Percentiles rank a stretch among this genome's conserved stretches.
Evolutionary conservation across 2,888 invertebrate species (phyloP).

Genomic region (Acleris laterana): DNA sequence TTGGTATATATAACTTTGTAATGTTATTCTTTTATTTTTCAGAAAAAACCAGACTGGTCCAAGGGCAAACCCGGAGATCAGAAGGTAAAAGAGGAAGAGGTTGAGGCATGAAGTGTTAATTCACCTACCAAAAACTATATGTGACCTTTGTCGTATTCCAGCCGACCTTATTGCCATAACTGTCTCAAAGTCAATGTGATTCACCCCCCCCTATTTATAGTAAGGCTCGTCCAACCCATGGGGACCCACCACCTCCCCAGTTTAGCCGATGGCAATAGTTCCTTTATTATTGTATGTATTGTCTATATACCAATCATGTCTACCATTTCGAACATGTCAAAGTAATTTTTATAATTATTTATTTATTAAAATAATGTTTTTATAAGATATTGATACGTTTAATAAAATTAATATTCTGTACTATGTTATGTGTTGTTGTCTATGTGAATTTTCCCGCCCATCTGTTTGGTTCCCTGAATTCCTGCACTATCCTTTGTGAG

Average conservation of each 20-base stretch:
- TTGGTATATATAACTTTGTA: slow-evolving; percentile 22
- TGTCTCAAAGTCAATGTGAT: slow-evolving; percentile 67
- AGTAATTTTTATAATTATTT: slow-evolving; percentile 71
- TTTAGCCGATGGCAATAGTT: slow-evolving; percentile 49
- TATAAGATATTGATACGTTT: slow-evolving; percentile 77
- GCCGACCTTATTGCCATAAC: slow-evolving; percentile 61
- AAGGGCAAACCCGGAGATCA: slow-evolving; percentile 95
- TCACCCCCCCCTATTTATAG: slow-evolving; percentile 48
- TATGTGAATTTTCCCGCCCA: slow-evolving; percentile 47
- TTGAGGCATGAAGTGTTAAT: slow-evolving; percentile 90
- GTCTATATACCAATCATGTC: slow-evolving; percentile 59
- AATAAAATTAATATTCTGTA: slow-evolving; percentile 82
- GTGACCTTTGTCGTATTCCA: slow-evolving; percentile 68
- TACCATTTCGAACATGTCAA: slow-evolving; percentile 66
- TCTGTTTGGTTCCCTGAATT: slow-evolving; percentile 3
- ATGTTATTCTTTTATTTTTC: slow-evolving; percentile 73
- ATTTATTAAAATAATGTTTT: slow-evolving; percentile 75
- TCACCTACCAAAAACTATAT: slow-evolving; percentile 61
- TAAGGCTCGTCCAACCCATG: slow-evolving; percentile 37
- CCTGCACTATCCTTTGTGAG: slow-evolving; percentile 18
- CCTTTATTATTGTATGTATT: slow-evolving; percentile 63
- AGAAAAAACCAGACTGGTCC: slow-evolving; percentile 98
- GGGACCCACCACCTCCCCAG: slow-evolving; percentile 41
- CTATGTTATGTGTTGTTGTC: slow-evolving; percentile 63
- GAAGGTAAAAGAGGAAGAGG: slow-evolving; percentile 93